Evolutionary conservation across 2,888 invertebrate genomes (phyloP), one percentile per base, ranked within the genome.

Genomic region (Nycteola revayana): DNA sequence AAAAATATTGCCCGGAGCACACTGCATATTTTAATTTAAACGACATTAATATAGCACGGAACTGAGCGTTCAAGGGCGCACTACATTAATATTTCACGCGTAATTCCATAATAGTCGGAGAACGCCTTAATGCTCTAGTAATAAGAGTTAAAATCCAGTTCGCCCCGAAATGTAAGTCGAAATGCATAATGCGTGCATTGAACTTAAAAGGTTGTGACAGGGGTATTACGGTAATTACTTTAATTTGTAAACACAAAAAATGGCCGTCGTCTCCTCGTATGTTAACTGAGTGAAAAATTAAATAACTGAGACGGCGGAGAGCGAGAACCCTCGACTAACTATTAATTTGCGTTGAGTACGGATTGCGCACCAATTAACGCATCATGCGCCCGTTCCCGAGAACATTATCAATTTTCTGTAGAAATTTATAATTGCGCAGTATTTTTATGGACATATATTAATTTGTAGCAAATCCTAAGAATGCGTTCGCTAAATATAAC

Each of bases 151-250:
- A 49, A 66, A 63, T 74, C 42, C 49, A 49, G 27, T 48, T 50
- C 37, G 31, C 41, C 40, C 30, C 41, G 50, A 61, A 58, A 52
- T 54, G 47, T 48, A 62, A 50, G 49, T 32, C 49, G 54, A 55
- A 51, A 53, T 57, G 54, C 60, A 64, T 75, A 75, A 76, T 63
- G 72, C 81, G 84, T 69, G 64, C 81, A 69, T 79, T 84, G 83
- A 86, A 84, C 83, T 81, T 81, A 84, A 81, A 84, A 83, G 82
- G 82, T 79, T 82, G 80, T 81, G 84, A 82, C 82, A 79, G 78
- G 66, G 69, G 70, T 80, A 82, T 83, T 82, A 82, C 76, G 67
- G 79, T 79, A 82, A 83, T 84, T 81, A 78, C 77, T 74, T 84
- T 82, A 85, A 85, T 84, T 81, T 82, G 83, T 83, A 78, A 84